Conservation (phyloP, 2,113 vertebrate species). For the Nibea albiflora region DNA sequence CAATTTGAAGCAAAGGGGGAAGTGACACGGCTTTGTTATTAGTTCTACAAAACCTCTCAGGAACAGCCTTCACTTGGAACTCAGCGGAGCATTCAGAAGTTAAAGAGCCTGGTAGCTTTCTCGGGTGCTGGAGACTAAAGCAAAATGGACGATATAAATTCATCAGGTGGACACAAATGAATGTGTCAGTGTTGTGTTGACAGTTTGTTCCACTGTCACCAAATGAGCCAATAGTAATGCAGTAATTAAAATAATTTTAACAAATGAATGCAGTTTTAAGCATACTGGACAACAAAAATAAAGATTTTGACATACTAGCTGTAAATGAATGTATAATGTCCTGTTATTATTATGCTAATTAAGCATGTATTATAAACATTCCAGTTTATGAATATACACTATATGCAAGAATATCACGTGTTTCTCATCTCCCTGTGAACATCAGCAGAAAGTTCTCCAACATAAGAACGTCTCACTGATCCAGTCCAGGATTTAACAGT, state of each 20-base stretch:
- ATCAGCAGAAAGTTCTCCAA: conserved; percentile 8
- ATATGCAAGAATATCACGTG: background rate
- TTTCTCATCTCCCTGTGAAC: conserved; percentile 6
- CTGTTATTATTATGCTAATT: background rate
- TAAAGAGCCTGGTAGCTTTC: too few relatives aligned
- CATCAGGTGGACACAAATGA: background rate
- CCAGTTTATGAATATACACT: background rate
- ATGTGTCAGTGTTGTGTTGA: background rate
- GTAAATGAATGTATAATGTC: background rate
- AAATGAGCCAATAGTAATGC: background rate
- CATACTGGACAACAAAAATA: background rate
- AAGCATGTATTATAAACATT: background rate
- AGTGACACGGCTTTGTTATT: too few relatives aligned
- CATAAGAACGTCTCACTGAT: background rate
- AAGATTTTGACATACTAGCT: background rate
- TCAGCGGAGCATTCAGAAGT: background rate
- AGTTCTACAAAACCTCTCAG: too few relatives aligned
- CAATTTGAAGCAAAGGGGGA: too few relatives aligned
- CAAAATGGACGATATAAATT: background rate
- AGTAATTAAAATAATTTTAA: background rate
- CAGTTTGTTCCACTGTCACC: background rate
- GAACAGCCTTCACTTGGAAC: background rate
- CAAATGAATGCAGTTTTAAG: too few relatives aligned
- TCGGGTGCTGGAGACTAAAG: background rate
- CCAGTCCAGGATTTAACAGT: background rate